Evolutionary conservation across 2,888 invertebrate genomes (phyloP).

Genomic region (Stramonita haemastoma): DNA sequence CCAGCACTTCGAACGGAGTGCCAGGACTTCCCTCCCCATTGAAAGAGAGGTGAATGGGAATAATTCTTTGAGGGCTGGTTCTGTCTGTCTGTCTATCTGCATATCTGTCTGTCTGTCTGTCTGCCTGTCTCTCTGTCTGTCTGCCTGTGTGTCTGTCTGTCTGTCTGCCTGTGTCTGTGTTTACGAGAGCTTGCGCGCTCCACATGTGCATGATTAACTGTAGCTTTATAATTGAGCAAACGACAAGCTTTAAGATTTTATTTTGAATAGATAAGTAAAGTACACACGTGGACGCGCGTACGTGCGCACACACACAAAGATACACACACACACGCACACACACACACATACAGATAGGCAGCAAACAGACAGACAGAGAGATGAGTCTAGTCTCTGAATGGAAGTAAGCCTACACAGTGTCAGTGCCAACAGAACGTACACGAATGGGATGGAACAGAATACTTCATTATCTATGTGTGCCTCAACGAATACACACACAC

Average conservation of each 20-base stretch:
- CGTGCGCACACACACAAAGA: background rate
- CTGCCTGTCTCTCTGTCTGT: background rate
- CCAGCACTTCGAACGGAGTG: too few species aligned
- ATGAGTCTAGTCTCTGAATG: background rate
- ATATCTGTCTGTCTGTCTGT: conserved; percentile 9
- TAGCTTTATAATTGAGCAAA: too few species aligned
- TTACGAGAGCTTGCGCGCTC: too few species aligned
- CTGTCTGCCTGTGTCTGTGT: background rate
- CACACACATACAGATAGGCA: background rate
- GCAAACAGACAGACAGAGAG: background rate
- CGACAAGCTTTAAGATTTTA: too few species aligned
- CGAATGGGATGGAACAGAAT: background rate
- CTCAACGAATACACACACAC: background rate
- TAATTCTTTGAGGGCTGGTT: too few species aligned
- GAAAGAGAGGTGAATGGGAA: too few species aligned
- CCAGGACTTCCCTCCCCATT: too few species aligned
- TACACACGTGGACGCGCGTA: background rate
- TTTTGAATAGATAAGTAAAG: too few species aligned
- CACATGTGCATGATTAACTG: too few species aligned
- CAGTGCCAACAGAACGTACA: background rate
- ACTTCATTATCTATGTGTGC: too few species aligned
- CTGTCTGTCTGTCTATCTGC: background rate
- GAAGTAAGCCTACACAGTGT: too few species aligned
- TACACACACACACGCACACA: background rate
- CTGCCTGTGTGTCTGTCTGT: conserved; percentile 13